Conservation (phyloP, 2,113 vertebrate genomes). For the Prolemur simus region DNA sequence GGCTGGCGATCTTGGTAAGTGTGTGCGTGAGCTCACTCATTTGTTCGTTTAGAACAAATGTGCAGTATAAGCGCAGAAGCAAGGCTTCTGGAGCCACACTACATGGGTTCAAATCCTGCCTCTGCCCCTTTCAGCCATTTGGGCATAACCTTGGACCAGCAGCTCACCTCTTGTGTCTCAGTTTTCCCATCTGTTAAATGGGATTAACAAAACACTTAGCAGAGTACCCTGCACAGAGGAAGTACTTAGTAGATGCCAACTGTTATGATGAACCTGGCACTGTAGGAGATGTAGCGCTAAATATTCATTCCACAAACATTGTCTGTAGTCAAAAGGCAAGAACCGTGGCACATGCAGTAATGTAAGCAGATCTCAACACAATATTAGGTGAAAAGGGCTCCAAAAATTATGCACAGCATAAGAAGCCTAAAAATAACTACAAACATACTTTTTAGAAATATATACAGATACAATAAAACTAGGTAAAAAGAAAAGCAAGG, state of each 20-base stretch:
- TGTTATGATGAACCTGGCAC: not conserved
- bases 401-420: not conserved
- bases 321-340: not conserved
- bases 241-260: not conserved
- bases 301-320: not conserved
- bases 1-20: not conserved
- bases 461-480: not conserved
- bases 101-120: not conserved
- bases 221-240: not conserved
- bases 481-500: not conserved
- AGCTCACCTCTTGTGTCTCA: not conserved
- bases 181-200: not conserved
- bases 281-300: not conserved
- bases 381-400: not conserved
- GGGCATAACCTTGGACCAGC: not conserved
- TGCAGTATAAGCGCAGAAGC: not conserved
- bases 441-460: not conserved
- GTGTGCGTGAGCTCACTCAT: not conserved
- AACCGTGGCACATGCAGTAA: not conserved
- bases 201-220: not conserved
- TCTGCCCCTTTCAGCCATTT: not conserved
- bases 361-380: not conserved
- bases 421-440: not conserved
- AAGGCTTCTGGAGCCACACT: not conserved
- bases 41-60: not conserved